These are phyloP conservation scores for Ips typographus DNA, from an alignment of 1,140 invertebrate species.

Conservation along the genomic window DNA sequence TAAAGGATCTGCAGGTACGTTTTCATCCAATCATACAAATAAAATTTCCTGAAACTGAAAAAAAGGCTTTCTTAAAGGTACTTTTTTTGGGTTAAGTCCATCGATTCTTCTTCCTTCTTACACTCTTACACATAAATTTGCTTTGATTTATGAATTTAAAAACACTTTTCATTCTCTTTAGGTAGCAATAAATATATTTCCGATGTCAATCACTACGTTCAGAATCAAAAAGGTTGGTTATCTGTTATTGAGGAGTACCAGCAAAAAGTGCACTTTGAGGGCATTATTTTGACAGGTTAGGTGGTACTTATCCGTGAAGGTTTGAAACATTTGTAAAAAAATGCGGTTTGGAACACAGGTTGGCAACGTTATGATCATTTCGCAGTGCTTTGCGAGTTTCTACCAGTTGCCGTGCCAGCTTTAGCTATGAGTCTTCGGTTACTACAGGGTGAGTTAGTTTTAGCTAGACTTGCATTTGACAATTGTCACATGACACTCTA, in stretches of 20 bases:
- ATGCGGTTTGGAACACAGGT: conserved; percentile 50
- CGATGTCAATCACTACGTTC: conserved; percentile 41
- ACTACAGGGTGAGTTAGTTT: conserved; percentile 42
- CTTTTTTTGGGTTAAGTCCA: too few relatives aligned
- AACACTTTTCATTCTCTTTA: conserved; percentile 14
- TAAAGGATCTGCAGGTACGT: conserved; percentile 75
- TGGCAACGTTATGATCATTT: conserved; percentile 92
- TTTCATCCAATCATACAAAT: neutral
- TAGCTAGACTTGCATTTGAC: neutral
- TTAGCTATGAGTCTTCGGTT: conserved; percentile 58
- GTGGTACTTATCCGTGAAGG: too few relatives aligned
- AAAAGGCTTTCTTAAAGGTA: too few relatives aligned
- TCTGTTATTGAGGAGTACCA: conserved; percentile 40
- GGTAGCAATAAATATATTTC: conserved; percentile 41
- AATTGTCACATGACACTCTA: too few relatives aligned
- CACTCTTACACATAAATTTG: too few relatives aligned
- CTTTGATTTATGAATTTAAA: too few relatives aligned
- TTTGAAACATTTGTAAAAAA: neutral
- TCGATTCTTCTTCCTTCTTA: too few relatives aligned
- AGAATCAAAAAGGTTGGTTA: conserved; percentile 44
- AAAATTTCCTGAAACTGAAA: neutral
- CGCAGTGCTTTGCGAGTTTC: conserved; percentile 86
- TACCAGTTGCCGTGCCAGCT: conserved; percentile 81
- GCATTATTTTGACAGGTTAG: conserved; percentile 64
- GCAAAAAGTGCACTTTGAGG: conserved; percentile 46